These are phyloP conservation scores for Cochlearius cochlearius DNA, from an alignment of 2,113 vertebrate genomes.

Conservation along the genomic window DNA sequence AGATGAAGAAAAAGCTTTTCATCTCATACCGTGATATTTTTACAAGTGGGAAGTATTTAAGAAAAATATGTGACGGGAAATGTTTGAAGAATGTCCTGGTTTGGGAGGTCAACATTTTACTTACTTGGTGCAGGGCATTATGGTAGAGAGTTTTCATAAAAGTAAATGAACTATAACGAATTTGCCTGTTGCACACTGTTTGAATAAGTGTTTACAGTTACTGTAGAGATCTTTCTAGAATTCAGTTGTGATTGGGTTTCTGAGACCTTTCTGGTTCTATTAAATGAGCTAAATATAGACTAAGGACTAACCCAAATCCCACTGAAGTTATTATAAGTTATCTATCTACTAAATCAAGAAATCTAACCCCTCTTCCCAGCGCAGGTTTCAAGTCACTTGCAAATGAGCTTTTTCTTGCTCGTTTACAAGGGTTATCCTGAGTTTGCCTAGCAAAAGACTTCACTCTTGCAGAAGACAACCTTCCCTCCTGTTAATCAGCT, in stretches of 20 bases:
- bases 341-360: background rate
- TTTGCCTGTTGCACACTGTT: background rate
- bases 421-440: background rate
- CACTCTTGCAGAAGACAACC: background rate
- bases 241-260: background rate
- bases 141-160: background rate
- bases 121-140: background rate
- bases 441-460: background rate
- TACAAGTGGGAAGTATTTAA: background rate
- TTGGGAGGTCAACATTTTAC: background rate
- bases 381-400: background rate
- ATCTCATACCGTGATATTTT: background rate
- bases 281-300: background rate
- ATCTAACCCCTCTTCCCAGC: background rate
- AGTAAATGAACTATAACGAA: background rate
- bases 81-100: background rate
- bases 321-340: background rate
- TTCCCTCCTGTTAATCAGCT: background rate
- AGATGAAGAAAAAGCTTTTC: background rate
- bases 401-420: background rate
- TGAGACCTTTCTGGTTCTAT: background rate
- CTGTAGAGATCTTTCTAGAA: background rate
- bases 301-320: background rate
- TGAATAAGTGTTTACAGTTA: background rate
- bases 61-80: background rate